Evolutionary conservation across 1,140 invertebrate species (phyloP).

Genomic region (Lasaia peninsularis): DNA sequence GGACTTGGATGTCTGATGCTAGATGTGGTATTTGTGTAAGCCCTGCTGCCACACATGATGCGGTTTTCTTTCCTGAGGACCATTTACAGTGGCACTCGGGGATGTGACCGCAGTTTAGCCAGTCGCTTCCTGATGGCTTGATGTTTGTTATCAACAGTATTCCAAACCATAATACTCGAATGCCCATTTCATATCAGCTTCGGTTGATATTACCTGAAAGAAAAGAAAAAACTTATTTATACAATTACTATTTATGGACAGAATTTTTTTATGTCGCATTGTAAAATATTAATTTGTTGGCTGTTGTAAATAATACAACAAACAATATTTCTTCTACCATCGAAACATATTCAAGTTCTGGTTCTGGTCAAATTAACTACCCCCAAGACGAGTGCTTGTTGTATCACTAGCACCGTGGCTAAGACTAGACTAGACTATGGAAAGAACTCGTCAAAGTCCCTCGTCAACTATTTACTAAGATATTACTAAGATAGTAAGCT

Average conservation of each 20-base stretch:
- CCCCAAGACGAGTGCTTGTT: too few species aligned
- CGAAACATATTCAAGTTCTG: too few species aligned
- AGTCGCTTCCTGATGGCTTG: conserved; percentile 78
- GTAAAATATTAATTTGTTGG: too few species aligned
- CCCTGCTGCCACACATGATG: conserved; percentile 85
- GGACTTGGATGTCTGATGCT: conserved; percentile 89
- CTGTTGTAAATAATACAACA: too few species aligned
- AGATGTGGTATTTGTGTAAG: conserved; percentile 85
- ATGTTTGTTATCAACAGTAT: conserved; percentile 49
- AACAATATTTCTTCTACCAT: too few species aligned
- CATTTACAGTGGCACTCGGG: conserved; percentile 90
- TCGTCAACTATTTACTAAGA: too few species aligned
- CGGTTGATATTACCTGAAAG: conserved; percentile 50
- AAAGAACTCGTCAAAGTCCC: too few species aligned
- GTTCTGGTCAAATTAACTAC: too few species aligned
- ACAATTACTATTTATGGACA: background rate
- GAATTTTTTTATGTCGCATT: too few species aligned
- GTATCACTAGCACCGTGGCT: too few species aligned
- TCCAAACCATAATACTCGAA: conserved; percentile 45
- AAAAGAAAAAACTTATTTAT: conserved; percentile 25
- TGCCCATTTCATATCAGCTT: conserved; percentile 64
- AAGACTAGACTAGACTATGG: too few species aligned
- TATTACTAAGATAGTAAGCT: too few species aligned
- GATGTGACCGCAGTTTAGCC: conserved; percentile 85
- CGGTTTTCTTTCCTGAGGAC: conserved; percentile 92